Percentiles rank a stretch among this genome's conserved stretches.
These are phyloP conservation scores for Rhynchomys soricoides DNA, from an alignment of 2,113 vertebrate genomes.

Conservation along the genomic window DNA sequence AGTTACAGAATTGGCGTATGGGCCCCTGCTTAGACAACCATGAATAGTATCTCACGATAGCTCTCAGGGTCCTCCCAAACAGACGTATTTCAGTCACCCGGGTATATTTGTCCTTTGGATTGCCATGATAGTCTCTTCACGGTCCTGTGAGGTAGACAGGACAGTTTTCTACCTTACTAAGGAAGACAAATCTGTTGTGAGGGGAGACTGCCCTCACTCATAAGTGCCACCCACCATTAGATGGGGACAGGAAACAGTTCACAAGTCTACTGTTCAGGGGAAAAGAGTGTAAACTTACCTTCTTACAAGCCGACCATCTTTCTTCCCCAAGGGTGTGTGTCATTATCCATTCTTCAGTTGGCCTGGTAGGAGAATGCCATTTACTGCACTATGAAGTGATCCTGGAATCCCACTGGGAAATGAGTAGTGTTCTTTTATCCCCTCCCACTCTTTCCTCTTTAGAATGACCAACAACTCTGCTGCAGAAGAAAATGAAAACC, in stretches of 20 bases:
- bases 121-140: too few species aligned
- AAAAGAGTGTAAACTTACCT: not conserved
- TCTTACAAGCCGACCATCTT: not conserved
- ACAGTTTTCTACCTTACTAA: not conserved
- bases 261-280: not conserved
- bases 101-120: not conserved
- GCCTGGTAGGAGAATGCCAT: not conserved
- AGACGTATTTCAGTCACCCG: too few species aligned
- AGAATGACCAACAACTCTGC: not conserved
- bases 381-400: not conserved
- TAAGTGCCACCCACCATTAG: fast-evolving
- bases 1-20: not conserved
- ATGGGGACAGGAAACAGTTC: not conserved
- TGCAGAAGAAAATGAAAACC: not conserved
- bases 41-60: too few species aligned
- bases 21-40: too few species aligned
- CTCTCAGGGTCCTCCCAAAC: not conserved
- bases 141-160: not conserved
- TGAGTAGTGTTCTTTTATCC: not conserved
- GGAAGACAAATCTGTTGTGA: not conserved
- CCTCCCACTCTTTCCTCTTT: not conserved
- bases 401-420: not conserved
- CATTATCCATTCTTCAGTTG: not conserved
- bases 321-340: not conserved
- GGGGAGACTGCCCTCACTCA: not conserved